These are phyloP conservation scores for Scaptomyza cyrtandrae DNA, from an alignment of 2,888 invertebrate genomes.

Conservation along the genomic window DNA sequence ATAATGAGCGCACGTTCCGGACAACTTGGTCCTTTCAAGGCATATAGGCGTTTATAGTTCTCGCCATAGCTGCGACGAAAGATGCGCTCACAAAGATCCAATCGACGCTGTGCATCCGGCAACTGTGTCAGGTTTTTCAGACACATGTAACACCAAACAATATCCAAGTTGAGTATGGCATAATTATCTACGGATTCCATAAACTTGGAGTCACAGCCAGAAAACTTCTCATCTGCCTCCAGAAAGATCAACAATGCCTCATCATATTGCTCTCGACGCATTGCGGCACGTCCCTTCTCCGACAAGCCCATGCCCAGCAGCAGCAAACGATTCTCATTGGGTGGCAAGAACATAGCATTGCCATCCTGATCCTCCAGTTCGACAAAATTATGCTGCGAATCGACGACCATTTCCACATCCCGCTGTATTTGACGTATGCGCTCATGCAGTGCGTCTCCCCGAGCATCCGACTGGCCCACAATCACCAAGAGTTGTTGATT, in stretches of 20 bases:
- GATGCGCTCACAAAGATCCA: conserved; percentile 88
- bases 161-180: conserved; percentile 92
- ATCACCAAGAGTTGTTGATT: conserved; percentile 89
- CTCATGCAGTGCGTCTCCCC: conserved; percentile 86
- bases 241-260: conserved; percentile 90
- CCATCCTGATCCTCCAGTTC: conserved; percentile 92
- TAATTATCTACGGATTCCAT: conserved; percentile 92
- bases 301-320: conserved; percentile 92
- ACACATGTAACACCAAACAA: conserved; percentile 94
- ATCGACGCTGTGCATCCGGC: conserved; percentile 90
- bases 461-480: conserved; percentile 81
- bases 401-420: conserved; percentile 86
- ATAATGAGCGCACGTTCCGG: conserved; percentile 90
- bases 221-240: conserved; percentile 91
- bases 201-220: conserved; percentile 83
- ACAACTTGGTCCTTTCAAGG: conserved; percentile 86
- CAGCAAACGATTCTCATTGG: conserved; percentile 88
- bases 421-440: conserved; percentile 86
- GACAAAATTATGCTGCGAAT: conserved; percentile 82
- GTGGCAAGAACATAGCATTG: conserved; percentile 89
- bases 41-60: conserved; percentile 87
- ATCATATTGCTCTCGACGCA: conserved; percentile 88
- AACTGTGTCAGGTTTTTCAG: conserved; percentile 88
- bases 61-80: conserved; percentile 88
- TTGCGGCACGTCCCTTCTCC: conserved; percentile 90